Percentiles rank a stretch among this genome's conserved stretches.
Conservation (phyloP, 1,140 invertebrate genomes). For the Sinella curviseta region DNA sequence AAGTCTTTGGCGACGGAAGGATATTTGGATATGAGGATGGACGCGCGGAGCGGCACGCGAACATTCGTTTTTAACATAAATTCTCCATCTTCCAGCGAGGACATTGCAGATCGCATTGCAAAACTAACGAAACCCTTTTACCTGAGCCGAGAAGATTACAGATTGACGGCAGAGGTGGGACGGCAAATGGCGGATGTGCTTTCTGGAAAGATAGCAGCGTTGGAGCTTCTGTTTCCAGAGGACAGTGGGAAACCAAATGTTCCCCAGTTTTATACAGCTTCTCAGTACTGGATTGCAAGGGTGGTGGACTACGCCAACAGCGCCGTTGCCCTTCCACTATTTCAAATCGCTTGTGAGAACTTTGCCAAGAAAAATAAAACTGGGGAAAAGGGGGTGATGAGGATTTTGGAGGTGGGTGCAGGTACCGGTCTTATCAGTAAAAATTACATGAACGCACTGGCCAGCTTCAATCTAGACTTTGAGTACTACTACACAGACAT, state of each 20-base stretch:
- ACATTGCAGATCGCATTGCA: too few relatives aligned
- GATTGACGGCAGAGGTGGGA: too few relatives aligned
- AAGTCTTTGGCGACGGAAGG: too few relatives aligned
- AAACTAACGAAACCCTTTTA: too few relatives aligned
- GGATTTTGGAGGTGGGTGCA: background rate
- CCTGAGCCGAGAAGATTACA: too few relatives aligned
- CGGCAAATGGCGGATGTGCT: background rate
- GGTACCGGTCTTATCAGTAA: background rate
- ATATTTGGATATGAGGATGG: too few relatives aligned
- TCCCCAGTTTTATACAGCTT: background rate
- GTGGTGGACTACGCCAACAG: too few relatives aligned
- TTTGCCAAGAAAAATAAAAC: background rate
- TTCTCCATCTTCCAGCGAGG: too few relatives aligned
- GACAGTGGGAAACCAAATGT: background rate
- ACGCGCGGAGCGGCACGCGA: too few relatives aligned
- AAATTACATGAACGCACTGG: background rate
- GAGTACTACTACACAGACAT: conserved; percentile 17
- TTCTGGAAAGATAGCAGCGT: background rate
- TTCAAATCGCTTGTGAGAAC: background rate
- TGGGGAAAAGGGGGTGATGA: background rate
- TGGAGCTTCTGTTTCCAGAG: background rate
- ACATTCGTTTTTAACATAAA: background rate
- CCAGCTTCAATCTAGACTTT: background rate
- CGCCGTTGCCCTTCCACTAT: background rate
- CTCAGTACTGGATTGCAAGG: too few relatives aligned